phyloP scores from a whole-genome alignment of 2,797 vertebrate species.

The Eupleurogrammus muticus region DNA sequence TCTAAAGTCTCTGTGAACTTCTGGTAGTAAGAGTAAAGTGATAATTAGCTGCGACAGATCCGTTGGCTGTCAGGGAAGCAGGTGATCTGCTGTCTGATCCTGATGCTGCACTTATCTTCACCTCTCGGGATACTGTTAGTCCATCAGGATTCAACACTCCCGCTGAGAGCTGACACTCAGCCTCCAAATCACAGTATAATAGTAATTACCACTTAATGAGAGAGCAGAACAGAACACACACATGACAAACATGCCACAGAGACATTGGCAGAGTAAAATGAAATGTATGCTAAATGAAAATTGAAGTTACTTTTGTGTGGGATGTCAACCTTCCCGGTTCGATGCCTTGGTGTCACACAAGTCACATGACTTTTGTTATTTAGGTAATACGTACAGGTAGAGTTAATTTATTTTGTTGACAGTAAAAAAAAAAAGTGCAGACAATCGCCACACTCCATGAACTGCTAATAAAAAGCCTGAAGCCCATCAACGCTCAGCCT shows the following conservation, averaged over 20 bases:
- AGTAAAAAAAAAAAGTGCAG: neutral
- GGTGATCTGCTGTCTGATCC: conserved; percentile 34
- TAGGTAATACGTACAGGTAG: too few species aligned
- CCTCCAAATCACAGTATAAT: neutral
- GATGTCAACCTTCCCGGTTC: too few species aligned
- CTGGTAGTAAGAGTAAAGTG: conserved; percentile 22
- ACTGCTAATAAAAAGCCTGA: conserved; percentile 9
- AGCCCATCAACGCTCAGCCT: conserved; percentile 39
- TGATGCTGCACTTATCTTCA: conserved; percentile 37
- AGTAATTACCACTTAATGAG: too few species aligned
- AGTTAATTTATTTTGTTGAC: conserved; percentile 4
- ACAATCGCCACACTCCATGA: neutral
- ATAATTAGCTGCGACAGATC: conserved; percentile 30
- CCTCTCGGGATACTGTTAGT: conserved; percentile 39
- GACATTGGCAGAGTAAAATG: too few species aligned
- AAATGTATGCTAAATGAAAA: too few species aligned
- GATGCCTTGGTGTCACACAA: too few species aligned
- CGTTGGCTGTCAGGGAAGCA: conserved; percentile 33
- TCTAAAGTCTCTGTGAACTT: conserved; percentile 8
- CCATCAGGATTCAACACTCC: conserved; percentile 9
- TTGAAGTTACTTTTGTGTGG: too few species aligned
- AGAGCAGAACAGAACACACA: neutral
- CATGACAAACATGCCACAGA: too few species aligned
- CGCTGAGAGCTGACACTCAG: neutral
- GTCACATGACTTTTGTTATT: too few species aligned